Base-by-base conservation (phyloP, 2,888 invertebrate species). In the Maniola hyperantus region DNA sequence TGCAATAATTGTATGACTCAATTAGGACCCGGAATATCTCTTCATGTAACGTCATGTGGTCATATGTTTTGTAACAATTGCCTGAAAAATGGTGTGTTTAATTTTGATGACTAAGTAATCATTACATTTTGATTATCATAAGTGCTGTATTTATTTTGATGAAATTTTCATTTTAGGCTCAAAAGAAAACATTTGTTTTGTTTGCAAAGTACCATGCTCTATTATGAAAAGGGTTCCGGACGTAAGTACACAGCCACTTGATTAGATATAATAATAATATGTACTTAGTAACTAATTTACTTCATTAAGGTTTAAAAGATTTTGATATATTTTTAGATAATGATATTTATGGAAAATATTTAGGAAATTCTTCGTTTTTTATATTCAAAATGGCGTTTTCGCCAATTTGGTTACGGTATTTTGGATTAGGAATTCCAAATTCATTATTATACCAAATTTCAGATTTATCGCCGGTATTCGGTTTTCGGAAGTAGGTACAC, bases 61-160 rank as follows among this genome's bases (percentile, higher is more conserved):
- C 93, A 93, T 73, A 93, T 93, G 91, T 92, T 90, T 85, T 93
- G 93, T 77, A 89, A 87, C 76, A 87, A 84, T 61, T 93, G 93
- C 69, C 79, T 92, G 74, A 84, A 84, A 67, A 87, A 84, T 79
- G 89, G 93, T 92, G 72, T 70, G 81, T 81, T 69, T 63, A 48
- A n/a, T 57, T 62, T 60, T 63, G 65, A 34, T 63, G 55, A 44
- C 36, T 61, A n/a, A n/a, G n/a, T n/a, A 55, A 44, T 36, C 62
- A 15, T 34, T 39, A 48, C 54, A 33, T 34, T 10, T 39, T 39
- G 11, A 26, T 26, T 26, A 26, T 4, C 4, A 26, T 26, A 26
- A 26, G 26, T 8, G 8, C 1, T n/a, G 0, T n/a, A 5, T 6
- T 53, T 13, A 48, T 46, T 18, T 8, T 48, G 48, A 48, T 44